Conservation (phyloP, 2,113 vertebrate genomes). For the Lampris incognitus region DNA sequence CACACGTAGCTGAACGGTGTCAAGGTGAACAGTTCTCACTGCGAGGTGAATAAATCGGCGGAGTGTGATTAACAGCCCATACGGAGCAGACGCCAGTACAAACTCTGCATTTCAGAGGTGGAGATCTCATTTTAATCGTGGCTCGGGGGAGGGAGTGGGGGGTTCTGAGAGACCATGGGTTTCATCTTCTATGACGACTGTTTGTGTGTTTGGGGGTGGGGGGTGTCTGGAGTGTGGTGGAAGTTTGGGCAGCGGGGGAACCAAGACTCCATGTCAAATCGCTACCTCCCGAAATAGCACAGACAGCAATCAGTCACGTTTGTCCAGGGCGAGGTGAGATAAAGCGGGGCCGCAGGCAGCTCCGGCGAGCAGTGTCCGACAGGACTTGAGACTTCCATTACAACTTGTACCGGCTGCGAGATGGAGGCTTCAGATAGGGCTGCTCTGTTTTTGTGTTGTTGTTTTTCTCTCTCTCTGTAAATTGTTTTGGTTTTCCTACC, state of each 20-base stretch:
- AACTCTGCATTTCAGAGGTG: slow-evolving; percentile 63
- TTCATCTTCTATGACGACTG: slow-evolving; percentile 64
- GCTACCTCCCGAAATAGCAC: slow-evolving; percentile 51
- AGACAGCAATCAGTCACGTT: slow-evolving; percentile 61
- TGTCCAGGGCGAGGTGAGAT: slow-evolving; percentile 61
- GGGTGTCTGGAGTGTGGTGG: background rate
- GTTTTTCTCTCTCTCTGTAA: slow-evolving; percentile 15
- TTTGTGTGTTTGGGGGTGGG: background rate
- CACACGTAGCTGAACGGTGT: slow-evolving; percentile 68
- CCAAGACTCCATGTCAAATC: slow-evolving; percentile 15
- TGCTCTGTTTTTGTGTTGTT: slow-evolving; percentile 13
- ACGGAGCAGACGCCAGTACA: slow-evolving; percentile 58
- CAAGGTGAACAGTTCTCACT: slow-evolving; percentile 80
- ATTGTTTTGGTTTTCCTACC: slow-evolving; percentile 30
- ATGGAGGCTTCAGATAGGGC: slow-evolving; percentile 40
- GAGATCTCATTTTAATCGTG: slow-evolving; percentile 66
- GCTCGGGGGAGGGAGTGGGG: slow-evolving; percentile 12
- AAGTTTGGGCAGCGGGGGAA: background rate
- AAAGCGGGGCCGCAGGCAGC: slow-evolving; percentile 10
- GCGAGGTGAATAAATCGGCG: slow-evolving; percentile 77
- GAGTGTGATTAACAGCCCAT: slow-evolving; percentile 74
- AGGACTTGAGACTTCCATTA: slow-evolving; percentile 58
- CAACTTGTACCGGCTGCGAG: slow-evolving; percentile 49
- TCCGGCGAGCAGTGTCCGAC: slow-evolving; percentile 25
- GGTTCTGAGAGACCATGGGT: slow-evolving; percentile 52